A percentile compares a stretch with the other conserved stretches of the same genome.
These are phyloP conservation scores for Atta colombica DNA, from an alignment of 1,140 invertebrate species.

Conservation along the genomic window DNA sequence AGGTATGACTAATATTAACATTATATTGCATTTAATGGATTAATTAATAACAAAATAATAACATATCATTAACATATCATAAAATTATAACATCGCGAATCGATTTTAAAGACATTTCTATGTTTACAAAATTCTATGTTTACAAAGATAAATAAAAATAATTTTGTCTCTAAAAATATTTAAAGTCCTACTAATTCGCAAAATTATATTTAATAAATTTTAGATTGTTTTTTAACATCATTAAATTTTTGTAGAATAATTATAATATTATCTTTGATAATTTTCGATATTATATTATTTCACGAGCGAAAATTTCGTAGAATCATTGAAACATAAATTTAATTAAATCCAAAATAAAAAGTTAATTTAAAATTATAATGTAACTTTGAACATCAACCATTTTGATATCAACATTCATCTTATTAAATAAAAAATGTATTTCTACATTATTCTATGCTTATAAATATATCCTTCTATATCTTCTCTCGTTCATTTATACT, in stretches of 20 bases:
- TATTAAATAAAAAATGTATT: neutral
- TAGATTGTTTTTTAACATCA: neutral
- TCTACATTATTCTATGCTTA: neutral
- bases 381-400: neutral
- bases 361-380: neutral
- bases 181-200: neutral
- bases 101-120: neutral
- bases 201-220: neutral
- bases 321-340: conserved; percentile 4
- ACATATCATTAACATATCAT: neutral
- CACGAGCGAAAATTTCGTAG: neutral
- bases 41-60: neutral
- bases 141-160: neutral
- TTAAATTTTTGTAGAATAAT: neutral
- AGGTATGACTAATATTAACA: no score
- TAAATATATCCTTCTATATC: neutral
- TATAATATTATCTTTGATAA: conserved; percentile 16
- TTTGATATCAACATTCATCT: neutral
- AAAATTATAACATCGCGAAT: neutral
- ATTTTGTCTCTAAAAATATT: neutral
- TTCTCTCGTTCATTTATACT: neutral
- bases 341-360: neutral
- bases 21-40: no score
- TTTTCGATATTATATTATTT: neutral
- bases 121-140: neutral